Base-by-base conservation (phyloP, 2,113 vertebrate species). In the Etheostoma spectabile region DNA sequence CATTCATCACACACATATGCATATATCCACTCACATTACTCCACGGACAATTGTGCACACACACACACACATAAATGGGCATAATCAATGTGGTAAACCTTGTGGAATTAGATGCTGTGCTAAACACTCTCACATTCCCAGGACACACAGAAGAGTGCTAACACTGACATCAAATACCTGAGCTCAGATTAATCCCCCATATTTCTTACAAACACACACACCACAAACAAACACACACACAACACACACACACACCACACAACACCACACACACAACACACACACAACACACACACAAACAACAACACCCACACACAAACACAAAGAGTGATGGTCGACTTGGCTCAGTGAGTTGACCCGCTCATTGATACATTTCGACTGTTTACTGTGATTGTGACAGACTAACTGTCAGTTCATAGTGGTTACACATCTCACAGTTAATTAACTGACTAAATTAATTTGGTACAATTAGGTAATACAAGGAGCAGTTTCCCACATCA, bases 91-190 rank as follows among this genome's bases (percentile, higher is more conserved):
- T 38, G 30, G 55, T 33, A 75, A 82, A 55, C 74, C 60, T 63
- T 3, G 16, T 46, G 72, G 73, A 89, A 87, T 88, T 16, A 61
- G 74, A 66, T 67, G 70, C 80, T 30, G 74, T 74, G 68, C 84
- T 88, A 87, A 80, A 87, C 77, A 66, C 88, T 85, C 66, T 75
- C 63, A 21, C 77, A 35, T 69, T 92, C 90, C 89, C 87, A 45
- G 38, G 86, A 75, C 79, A 8, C 67, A 5, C 24, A 38, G 21
- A 52, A 66, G 78, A 88, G 78, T 27, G 80, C 75, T 72, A 79
- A 86, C 68, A 51, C 67, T 77, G 91, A 91, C 87, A 91, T 72
- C 27, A 1, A 84, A 93, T 53, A 88, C 84, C 73, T 51, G 62
- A 86, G 79, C 71, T 85, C 42, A 19, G 4, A 81, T 68, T 83